Percentiles rank a stretch among this genome's conserved stretches.
These are phyloP conservation scores for Pogonocherus hispidulus DNA, from an alignment of 2,888 invertebrate species.

Conservation along the genomic window DNA sequence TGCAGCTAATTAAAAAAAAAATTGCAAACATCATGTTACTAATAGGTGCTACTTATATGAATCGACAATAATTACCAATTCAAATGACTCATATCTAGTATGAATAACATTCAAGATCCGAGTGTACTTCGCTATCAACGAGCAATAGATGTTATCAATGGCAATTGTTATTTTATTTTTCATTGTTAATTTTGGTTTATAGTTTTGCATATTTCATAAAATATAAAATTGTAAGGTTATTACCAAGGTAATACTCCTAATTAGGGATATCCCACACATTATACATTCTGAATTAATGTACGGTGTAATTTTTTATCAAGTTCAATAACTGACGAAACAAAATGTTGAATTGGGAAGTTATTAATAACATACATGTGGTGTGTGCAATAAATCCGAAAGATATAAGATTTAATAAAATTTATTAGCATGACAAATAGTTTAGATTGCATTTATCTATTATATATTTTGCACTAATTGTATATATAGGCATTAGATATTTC, in stretches of 20 bases:
- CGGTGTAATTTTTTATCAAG: neutral
- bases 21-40: conserved; percentile 9
- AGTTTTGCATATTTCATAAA: conserved; percentile 3
- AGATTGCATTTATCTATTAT: too few relatives aligned
- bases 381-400: too few relatives aligned
- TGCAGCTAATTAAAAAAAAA: conserved; percentile 21
- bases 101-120: conserved; percentile 1
- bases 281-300: conserved; percentile 3
- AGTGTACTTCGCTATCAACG: too few relatives aligned
- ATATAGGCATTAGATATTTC: too few relatives aligned
- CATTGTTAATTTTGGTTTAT: conserved; percentile 1
- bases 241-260: conserved; percentile 18
- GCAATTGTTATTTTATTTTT: neutral
- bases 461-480: too few relatives aligned
- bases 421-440: too few relatives aligned
- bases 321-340: neutral
- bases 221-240: conserved; percentile 16
- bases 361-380: neutral
- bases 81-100: conserved; percentile 8
- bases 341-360: neutral
- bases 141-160: conserved; percentile 5
- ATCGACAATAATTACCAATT: neutral
- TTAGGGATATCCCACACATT: conserved; percentile 4
- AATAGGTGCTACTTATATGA: too few relatives aligned
- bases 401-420: too few relatives aligned